Percentiles rank a stretch among this genome's conserved stretches.
Evolutionary conservation across 2,797 vertebrate genomes (phyloP).

Genomic region (Hemitrygon akajei): DNA sequence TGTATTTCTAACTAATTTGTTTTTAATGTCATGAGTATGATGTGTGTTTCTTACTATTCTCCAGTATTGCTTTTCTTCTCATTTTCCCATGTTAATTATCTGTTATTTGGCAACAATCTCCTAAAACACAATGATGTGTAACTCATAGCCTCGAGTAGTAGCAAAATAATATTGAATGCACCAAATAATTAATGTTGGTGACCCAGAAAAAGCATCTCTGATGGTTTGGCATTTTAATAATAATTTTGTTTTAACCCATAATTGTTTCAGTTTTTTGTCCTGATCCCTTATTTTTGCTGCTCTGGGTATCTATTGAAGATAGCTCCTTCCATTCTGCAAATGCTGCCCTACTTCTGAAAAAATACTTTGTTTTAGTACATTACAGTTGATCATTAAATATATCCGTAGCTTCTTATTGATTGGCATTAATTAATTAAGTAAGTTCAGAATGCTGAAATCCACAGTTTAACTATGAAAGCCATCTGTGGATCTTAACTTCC

Average conservation of each 20-base stretch:
- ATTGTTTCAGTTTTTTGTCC: background rate
- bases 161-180: background rate
- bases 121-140: background rate
- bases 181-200: constrained; percentile 21
- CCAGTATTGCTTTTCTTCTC: background rate
- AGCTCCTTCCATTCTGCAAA: background rate
- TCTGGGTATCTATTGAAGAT: background rate
- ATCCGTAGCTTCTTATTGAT: background rate
- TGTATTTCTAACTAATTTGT: background rate
- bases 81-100: background rate
- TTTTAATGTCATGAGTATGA: background rate
- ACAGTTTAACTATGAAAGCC: background rate
- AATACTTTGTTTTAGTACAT: background rate
- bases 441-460: background rate
- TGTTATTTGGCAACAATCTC: background rate
- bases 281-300: background rate
- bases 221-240: constrained; percentile 2
- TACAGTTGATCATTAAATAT: background rate
- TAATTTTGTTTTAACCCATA: background rate
- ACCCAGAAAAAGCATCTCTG: background rate
- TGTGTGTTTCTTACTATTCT: background rate
- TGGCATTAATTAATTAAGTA: constrained; percentile 15
- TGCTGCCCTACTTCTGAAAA: background rate
- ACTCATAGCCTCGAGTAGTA: background rate
- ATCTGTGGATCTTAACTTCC: background rate